Evolutionary conservation across 2,888 invertebrate genomes (phyloP).

Genomic region (Andrena minutula): DNA sequence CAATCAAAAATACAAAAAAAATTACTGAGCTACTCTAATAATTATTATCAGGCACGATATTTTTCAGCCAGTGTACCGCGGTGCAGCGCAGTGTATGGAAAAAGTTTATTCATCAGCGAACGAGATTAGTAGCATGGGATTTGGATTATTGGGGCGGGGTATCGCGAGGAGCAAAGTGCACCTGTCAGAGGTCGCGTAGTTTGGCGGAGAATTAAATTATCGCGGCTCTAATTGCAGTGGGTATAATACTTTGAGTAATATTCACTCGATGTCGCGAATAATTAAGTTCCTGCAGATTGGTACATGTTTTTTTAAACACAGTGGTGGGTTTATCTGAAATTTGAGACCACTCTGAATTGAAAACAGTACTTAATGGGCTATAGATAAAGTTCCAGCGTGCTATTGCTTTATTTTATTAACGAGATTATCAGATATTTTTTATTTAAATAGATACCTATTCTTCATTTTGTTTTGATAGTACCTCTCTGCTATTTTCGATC

Average conservation of each 20-base stretch:
- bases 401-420: not conserved
- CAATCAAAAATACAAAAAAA: too few relatives aligned
- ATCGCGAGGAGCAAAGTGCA: slow-evolving; percentile 18
- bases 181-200: not conserved
- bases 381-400: not conserved
- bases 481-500: not conserved
- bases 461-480: not conserved
- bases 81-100: not conserved
- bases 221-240: not conserved
- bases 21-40: too few relatives aligned
- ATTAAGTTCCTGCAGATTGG: not conserved
- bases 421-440: too few relatives aligned
- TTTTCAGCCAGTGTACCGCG: not conserved
- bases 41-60: too few relatives aligned
- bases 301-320: not conserved
- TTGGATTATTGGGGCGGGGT: not conserved
- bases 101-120: not conserved
- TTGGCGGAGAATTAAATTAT: slow-evolving; percentile 2
- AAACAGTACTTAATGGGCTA: not conserved
- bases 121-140: not conserved
- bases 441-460: not conserved
- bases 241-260: not conserved
- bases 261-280: not conserved
- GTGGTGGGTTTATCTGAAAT: not conserved
- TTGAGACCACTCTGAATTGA: not conserved